Base-by-base conservation (phyloP, 2,113 vertebrate species). In the Campylomormyrus numenius region DNA sequence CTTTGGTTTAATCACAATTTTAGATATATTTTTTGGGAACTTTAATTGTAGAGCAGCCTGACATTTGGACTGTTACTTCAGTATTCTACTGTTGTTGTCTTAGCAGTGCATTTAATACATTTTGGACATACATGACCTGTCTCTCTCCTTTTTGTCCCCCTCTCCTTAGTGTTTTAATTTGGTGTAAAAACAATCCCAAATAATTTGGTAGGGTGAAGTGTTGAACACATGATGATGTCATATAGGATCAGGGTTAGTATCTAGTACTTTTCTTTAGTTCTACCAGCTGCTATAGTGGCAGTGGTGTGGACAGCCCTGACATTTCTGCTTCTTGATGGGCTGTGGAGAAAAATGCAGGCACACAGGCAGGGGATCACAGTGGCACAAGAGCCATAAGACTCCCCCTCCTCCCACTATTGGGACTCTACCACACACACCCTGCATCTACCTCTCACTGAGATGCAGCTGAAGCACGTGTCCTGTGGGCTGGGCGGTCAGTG, bases 341-440 rank as follows among this genome's bases (percentile, higher is more conserved):
- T 48, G 17, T 74, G 77, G 74, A 53, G 35, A 50, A 17, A 45
- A 10, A 42, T 31, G 48, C 24, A 52, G 70, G 39, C 88, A 24
- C 35, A 7, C 50, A 42, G 74, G 89, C 50, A 89, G 80, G 31
- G 39, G 80, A 24, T 24, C 42, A 62, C 77, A n/a, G 10, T 70
- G 31, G 19, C 77, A 84, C 19, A 35, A 48, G 80, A 89, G 50
- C 50, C 2, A 8, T 48, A 45, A 48, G n/a, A 24, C 19, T n/a
- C 56, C 56, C 17, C 19, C 42, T 19, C 27, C 77, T 24, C 48
- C 42, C 45, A 19, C 89, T 70, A 88, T 89, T 50, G 77, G 74
- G 35, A 66, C 94, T 89, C 93, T 91, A 93, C 91, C 85, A 84
- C 88, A 91, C 89, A 91, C 88, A 48, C 83, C 91, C 89, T 62